Percentiles rank a stretch among this genome's conserved stretches.
Evolutionary conservation across 1,140 invertebrate species (phyloP).

Genomic region (Chlorops oryzae): DNA sequence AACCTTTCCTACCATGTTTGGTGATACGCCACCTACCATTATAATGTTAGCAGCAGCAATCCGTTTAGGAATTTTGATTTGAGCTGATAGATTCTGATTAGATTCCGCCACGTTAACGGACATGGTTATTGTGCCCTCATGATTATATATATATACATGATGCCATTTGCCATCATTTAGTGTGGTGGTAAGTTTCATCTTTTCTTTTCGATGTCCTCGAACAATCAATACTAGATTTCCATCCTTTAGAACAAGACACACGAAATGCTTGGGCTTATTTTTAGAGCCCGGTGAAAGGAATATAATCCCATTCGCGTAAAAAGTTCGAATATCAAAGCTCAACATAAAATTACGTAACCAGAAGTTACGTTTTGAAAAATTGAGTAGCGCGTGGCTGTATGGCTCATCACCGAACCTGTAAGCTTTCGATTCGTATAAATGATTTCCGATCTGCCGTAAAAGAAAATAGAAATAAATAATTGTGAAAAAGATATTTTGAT

Average conservation of each 20-base stretch:
- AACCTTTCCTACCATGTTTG: too few relatives aligned
- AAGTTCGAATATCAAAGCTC: slow-evolving; percentile 78
- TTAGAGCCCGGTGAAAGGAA: slow-evolving; percentile 65
- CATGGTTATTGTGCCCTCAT: slow-evolving; percentile 59
- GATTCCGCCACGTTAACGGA: slow-evolving; percentile 62
- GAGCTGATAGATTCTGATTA: slow-evolving; percentile 51
- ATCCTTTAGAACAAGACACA: slow-evolving; percentile 65
- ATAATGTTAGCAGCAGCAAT: slow-evolving; percentile 64
- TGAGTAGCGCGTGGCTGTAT: slow-evolving; percentile 68
- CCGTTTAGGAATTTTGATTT: slow-evolving; percentile 61
- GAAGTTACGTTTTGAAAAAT: slow-evolving; percentile 57
- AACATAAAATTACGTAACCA: slow-evolving; percentile 68
- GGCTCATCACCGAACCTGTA: slow-evolving; percentile 78
- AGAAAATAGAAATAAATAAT: too few relatives aligned
- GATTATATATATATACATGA: slow-evolving; percentile 59
- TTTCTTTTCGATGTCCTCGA: slow-evolving; percentile 60
- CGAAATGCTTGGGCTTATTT: slow-evolving; percentile 62
- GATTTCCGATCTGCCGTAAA: slow-evolving; percentile 66
- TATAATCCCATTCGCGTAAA: slow-evolving; percentile 75
- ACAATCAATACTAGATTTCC: slow-evolving; percentile 64
- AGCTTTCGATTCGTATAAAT: slow-evolving; percentile 70
- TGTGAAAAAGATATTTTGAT: too few relatives aligned
- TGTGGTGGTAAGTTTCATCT: slow-evolving; percentile 55
- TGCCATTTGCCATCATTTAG: slow-evolving; percentile 84
- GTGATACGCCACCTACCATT: slow-evolving; percentile 71